These are phyloP conservation scores for Pollenia angustigena DNA, from an alignment of 2,888 invertebrate species.

Conservation along the genomic window DNA sequence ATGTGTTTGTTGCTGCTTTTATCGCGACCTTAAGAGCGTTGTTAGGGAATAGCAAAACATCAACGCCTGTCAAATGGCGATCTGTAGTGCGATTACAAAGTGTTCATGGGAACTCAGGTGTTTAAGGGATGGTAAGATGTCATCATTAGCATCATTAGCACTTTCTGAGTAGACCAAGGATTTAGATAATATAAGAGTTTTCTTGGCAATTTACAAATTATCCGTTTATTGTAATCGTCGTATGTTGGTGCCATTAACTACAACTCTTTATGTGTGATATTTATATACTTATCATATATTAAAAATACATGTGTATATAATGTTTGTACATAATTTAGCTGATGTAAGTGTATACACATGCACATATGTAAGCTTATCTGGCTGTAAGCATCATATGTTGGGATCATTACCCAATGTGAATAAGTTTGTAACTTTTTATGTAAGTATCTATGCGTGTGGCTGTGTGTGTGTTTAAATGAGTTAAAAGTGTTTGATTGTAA, in stretches of 20 bases:
- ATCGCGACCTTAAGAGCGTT: too few relatives aligned
- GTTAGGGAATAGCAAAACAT: too few relatives aligned
- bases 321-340: constrained; percentile 20
- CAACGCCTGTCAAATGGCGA: too few relatives aligned
- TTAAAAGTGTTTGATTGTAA: constrained; percentile 66
- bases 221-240: background rate
- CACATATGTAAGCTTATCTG: background rate
- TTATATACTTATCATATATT: constrained; percentile 10
- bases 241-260: constrained; percentile 19
- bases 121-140: too few relatives aligned
- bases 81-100: too few relatives aligned
- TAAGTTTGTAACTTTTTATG: background rate
- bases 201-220: background rate
- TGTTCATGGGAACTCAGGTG: too few relatives aligned
- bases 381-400: too few relatives aligned
- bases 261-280: background rate
- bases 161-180: too few relatives aligned
- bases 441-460: background rate
- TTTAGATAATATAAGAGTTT: too few relatives aligned
- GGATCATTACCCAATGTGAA: background rate
- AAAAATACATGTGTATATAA: constrained; percentile 1
- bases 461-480: constrained; percentile 42
- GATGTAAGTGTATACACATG: background rate
- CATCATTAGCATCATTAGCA: too few relatives aligned
- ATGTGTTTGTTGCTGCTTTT: too few relatives aligned